Evolutionary conservation across 2,888 invertebrate species (phyloP).

Genomic region (Mycogona germanica): DNA sequence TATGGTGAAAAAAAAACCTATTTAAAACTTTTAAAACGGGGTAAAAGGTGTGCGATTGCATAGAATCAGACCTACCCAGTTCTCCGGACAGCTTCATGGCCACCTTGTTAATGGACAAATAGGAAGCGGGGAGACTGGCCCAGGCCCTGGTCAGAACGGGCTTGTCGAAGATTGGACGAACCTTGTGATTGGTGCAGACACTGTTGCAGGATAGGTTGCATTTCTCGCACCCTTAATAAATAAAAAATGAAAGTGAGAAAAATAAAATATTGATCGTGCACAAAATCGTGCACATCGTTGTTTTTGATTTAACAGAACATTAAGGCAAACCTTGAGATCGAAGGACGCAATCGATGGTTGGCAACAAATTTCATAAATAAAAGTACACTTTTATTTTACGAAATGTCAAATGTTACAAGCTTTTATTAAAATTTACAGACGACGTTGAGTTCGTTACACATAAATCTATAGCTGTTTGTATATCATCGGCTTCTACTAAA

Average conservation of each 20-base stretch:
- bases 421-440: too few species aligned
- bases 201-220: slow-evolving; percentile 31
- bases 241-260: not conserved
- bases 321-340: not conserved
- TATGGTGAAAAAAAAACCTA: not conserved
- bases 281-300: too few species aligned
- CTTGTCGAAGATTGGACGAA: slow-evolving; percentile 48
- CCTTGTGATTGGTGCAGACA: slow-evolving; percentile 28
- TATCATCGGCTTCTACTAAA: too few species aligned
- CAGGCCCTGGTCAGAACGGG: slow-evolving; percentile 58
- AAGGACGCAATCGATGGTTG: too few species aligned
- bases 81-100: slow-evolving; percentile 23
- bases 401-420: not conserved
- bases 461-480: too few species aligned
- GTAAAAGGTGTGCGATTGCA: too few species aligned
- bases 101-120: slow-evolving; percentile 45
- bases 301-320: not conserved
- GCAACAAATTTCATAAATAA: too few species aligned
- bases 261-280: too few species aligned
- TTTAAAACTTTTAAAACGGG: not conserved
- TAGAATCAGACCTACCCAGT: slow-evolving; percentile 18
- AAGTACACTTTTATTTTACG: too few species aligned
- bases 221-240: slow-evolving; percentile 32
- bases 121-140: slow-evolving; percentile 58
- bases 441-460: too few species aligned